phyloP scores from a whole-genome alignment of 2,888 invertebrate genomes.

The Macrostomum cliftonense region DNA sequence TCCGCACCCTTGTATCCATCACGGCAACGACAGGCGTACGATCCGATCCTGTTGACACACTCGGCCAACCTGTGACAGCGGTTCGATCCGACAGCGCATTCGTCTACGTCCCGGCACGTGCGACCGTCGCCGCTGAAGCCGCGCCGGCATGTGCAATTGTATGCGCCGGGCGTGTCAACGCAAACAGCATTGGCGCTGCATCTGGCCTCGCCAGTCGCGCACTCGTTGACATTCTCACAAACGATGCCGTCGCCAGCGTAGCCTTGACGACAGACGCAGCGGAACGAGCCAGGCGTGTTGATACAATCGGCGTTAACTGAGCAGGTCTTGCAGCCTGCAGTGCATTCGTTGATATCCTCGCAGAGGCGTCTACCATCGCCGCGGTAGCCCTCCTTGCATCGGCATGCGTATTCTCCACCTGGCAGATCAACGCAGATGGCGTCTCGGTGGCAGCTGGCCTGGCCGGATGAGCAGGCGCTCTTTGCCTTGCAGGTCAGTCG shows the following conservation, averaged over 20 bases:
- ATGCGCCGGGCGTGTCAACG: constrained; percentile 1
- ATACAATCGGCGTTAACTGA: constrained; percentile 7
- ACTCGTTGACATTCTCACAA: constrained; percentile 4
- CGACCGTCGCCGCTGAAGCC: constrained; percentile 2
- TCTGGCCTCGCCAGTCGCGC: background rate
- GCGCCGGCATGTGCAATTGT: constrained; percentile 4
- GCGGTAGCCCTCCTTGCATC: constrained; percentile 1
- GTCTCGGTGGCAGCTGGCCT: background rate
- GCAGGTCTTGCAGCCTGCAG: too few relatives aligned
- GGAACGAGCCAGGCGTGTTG: constrained; percentile 13
- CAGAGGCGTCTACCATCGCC: background rate
- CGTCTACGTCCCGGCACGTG: constrained; percentile 1
- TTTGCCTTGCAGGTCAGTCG: too few relatives aligned
- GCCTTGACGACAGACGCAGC: constrained; percentile 16
- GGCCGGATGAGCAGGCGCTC: constrained; percentile 1
- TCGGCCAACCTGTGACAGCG: too few relatives aligned
- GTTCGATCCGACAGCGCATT: background rate
- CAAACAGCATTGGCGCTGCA: constrained; percentile 3
- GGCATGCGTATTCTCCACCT: background rate
- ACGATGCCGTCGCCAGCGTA: constrained; percentile 8
- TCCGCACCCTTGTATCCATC: too few relatives aligned
- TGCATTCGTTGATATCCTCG: too few relatives aligned
- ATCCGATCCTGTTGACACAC: too few relatives aligned
- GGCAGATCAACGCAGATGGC: constrained; percentile 1
- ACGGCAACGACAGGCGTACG: too few relatives aligned